Conservation (phyloP, 2,113 vertebrate species). For the Oryzias curvinotus region DNA sequence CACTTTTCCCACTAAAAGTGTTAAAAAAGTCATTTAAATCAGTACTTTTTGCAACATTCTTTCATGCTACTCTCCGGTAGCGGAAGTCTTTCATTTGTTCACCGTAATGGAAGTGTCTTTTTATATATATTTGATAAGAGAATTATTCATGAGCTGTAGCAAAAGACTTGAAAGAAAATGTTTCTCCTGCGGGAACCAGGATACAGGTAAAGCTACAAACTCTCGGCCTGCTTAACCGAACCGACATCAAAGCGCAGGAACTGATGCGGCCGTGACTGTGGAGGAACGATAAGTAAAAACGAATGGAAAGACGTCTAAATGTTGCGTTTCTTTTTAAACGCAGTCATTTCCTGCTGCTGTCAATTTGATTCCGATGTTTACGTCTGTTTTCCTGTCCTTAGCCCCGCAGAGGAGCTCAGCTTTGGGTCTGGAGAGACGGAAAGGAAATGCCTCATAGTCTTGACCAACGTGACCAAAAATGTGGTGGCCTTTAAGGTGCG, state of each 20-base stretch:
- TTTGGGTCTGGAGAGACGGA: slow-evolving; percentile 92
- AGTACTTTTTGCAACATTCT: neutral
- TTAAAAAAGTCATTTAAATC: neutral
- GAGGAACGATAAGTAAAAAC: neutral
- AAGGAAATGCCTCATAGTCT: slow-evolving; percentile 90
- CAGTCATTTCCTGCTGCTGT: neutral
- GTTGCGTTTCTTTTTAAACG: neutral
- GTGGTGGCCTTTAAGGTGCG: slow-evolving; percentile 95
- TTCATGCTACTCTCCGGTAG: neutral
- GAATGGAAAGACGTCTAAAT: slow-evolving; percentile 3
- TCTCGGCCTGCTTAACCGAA: slow-evolving; percentile 12
- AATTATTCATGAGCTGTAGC: neutral
- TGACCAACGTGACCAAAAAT: slow-evolving; percentile 95
- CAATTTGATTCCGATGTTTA: neutral
- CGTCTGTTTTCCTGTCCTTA: slow-evolving; percentile 56
- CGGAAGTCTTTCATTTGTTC: neutral
- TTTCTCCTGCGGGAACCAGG: neutral
- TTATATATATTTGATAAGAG: too few species aligned
- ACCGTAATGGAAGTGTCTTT: too few species aligned
- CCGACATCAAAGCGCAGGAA: slow-evolving; percentile 2
- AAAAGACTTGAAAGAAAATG: neutral
- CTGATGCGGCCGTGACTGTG: neutral
- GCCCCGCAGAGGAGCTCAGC: slow-evolving; percentile 94
- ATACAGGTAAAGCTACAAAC: slow-evolving; percentile 16
- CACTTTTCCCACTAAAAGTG: too few species aligned